Evolutionary conservation across 2,888 invertebrate species (phyloP).

Genomic region (Girardia tigrina): DNA sequence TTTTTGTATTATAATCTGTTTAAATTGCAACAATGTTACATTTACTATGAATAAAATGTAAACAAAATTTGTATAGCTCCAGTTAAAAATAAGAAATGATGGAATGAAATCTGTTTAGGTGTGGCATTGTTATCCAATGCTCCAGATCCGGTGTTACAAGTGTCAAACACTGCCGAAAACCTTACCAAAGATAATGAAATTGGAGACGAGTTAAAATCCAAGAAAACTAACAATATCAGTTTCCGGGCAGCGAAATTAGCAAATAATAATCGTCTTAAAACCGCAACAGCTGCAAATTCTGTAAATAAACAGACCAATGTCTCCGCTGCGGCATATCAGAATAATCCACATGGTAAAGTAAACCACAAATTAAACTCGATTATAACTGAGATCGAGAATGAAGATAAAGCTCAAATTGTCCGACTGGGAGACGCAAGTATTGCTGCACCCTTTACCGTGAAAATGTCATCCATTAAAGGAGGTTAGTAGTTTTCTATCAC

Average conservation of each 20-base stretch:
- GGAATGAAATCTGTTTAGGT: too few species aligned
- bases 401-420: slow-evolving; percentile 55
- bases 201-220: background rate
- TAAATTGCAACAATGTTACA: background rate
- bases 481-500: slow-evolving; percentile 54
- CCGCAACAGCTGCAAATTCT: background rate
- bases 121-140: slow-evolving; percentile 75
- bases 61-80: too few species aligned
- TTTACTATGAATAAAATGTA: background rate
- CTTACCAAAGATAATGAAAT: background rate
- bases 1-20: too few species aligned
- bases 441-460: slow-evolving; percentile 95
- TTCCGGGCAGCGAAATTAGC: background rate
- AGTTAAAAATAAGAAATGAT: too few species aligned
- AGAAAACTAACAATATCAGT: background rate
- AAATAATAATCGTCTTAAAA: background rate
- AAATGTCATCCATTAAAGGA: slow-evolving; percentile 81
- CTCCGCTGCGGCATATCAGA: background rate
- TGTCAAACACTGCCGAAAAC: background rate
- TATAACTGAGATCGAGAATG: slow-evolving; percentile 46
- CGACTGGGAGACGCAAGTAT: slow-evolving; percentile 95
- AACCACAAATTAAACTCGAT: slow-evolving; percentile 41
- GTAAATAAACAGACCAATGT: background rate
- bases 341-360: slow-evolving; percentile 57
- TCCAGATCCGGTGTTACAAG: slow-evolving; percentile 52